Evolutionary conservation across 2,113 vertebrate genomes (phyloP).

Genomic region (Hemiscyllium ocellatum): DNA sequence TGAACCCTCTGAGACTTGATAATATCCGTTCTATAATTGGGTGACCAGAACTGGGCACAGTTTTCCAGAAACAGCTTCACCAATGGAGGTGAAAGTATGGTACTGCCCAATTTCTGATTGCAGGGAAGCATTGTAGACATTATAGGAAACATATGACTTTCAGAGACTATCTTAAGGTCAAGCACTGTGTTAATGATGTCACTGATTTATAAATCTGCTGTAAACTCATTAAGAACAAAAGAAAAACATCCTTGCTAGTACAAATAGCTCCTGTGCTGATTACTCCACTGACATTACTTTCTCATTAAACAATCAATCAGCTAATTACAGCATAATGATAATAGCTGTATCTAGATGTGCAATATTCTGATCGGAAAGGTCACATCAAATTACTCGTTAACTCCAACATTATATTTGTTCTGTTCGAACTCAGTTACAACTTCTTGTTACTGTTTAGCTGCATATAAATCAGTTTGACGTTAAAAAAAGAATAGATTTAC

Average conservation of each 20-base stretch:
- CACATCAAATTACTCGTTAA: conserved; percentile 35
- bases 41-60: no score
- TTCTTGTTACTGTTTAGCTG: background rate
- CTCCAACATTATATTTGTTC: conserved; percentile 31
- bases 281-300: conserved; percentile 38
- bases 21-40: no score
- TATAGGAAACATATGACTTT: conserved; percentile 26
- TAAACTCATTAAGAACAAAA: conserved; percentile 36
- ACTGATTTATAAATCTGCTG: conserved; percentile 36
- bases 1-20: no score
- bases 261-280: conserved; percentile 35
- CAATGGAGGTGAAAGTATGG: background rate
- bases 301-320: conserved; percentile 38
- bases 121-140: background rate
- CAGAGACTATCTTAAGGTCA: conserved; percentile 1
- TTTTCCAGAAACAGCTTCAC: no score
- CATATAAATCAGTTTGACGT: background rate
- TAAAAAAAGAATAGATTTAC: background rate
- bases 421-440: conserved; percentile 33
- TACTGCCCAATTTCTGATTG: background rate
- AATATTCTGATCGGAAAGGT: conserved; percentile 36
- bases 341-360: conserved; percentile 36
- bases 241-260: conserved; percentile 18
- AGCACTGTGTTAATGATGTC: conserved; percentile 32
- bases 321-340: conserved; percentile 37